Evolutionary conservation across 2,888 invertebrate genomes (phyloP), one percentile per base, ranked within the genome.

Genomic region (Spilarctia lutea): DNA sequence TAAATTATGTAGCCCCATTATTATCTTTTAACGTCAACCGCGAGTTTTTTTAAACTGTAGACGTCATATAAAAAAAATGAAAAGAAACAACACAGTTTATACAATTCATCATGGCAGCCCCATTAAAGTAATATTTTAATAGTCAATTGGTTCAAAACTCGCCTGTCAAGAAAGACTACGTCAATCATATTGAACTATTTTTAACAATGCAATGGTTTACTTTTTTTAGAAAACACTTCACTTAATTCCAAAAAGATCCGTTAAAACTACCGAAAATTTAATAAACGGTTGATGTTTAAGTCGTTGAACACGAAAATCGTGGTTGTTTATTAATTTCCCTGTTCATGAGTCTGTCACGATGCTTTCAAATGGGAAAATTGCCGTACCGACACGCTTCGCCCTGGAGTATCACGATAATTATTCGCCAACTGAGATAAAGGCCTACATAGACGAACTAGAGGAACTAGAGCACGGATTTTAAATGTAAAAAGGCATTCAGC

Each of bases 301-400:
- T 82, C 81, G 82, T 68, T 82, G 83, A 78, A 78, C 78, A 79
- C 81, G 66, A 75, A 83, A 85, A 78, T 78, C 52, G 74, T 74
- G 60, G 74, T 79, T 76, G 65, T 80, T 84, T 81, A 86, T 80
- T 81, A 79, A 84, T 86, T 81, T 83, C 68, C 68, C 74, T 74
- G 80, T 75, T 78, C 85, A 84, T 73, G 82, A 80, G 73, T 68
- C 76, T 81, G 83, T 86, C 83, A 85, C 86, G 83, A 79, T 52
- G n/a, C 52, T 72, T 75, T 77, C 52, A 79, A 79, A 85, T 79
- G 76, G 72, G 68, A 69, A 81, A 85, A 85, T 85, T 84, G 80
- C 79, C 74, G 71, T 79, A 76, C 71, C 71, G 81, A 70, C 83
- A 83, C 82, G 83, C 80, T 73, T 75, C 81, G 75, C 79, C 78